Conservation (phyloP, 2,888 invertebrate species). For the Linhomoeus sp. region DNA sequence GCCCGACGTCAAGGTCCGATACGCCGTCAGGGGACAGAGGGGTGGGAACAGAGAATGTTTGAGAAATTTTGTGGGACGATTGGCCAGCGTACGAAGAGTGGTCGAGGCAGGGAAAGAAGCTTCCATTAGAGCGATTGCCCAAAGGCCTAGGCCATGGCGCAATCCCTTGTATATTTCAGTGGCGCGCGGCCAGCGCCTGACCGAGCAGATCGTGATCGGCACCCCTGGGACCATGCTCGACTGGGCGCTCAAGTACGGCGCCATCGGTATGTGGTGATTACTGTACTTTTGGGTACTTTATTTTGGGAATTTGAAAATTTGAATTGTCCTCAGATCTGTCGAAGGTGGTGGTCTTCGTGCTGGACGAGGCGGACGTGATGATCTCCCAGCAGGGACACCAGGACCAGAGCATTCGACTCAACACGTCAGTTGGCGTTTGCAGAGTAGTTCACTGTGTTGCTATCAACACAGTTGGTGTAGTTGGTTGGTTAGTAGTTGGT, state of each 20-base stretch:
- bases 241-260: slow-evolving; percentile 42
- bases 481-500: too few relatives aligned
- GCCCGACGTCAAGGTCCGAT: slow-evolving; percentile 66
- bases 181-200: slow-evolving; percentile 7
- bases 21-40: slow-evolving; percentile 75
- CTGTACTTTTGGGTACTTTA: too few relatives aligned
- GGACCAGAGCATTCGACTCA: slow-evolving; percentile 83
- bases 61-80: too few relatives aligned
- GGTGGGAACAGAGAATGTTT: slow-evolving; percentile 74
- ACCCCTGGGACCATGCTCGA: slow-evolving; percentile 90
- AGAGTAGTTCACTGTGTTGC: too few relatives aligned
- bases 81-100: too few relatives aligned
- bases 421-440: slow-evolving; percentile 53
- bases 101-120: too few relatives aligned
- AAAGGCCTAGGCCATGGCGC: too few relatives aligned
- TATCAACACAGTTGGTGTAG: too few relatives aligned
- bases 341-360: slow-evolving; percentile 67
- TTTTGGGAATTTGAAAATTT: too few relatives aligned
- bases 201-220: slow-evolving; percentile 38
- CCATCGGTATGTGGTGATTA: slow-evolving; percentile 56
- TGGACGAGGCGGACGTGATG: slow-evolving; percentile 99
- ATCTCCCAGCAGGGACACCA: slow-evolving; percentile 93
- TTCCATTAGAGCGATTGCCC: too few relatives aligned
- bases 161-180: too few relatives aligned
- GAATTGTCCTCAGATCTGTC: too few relatives aligned